Evolutionary conservation across 2,113 vertebrate genomes (phyloP).

Genomic region (Eublepharis macularius): DNA sequence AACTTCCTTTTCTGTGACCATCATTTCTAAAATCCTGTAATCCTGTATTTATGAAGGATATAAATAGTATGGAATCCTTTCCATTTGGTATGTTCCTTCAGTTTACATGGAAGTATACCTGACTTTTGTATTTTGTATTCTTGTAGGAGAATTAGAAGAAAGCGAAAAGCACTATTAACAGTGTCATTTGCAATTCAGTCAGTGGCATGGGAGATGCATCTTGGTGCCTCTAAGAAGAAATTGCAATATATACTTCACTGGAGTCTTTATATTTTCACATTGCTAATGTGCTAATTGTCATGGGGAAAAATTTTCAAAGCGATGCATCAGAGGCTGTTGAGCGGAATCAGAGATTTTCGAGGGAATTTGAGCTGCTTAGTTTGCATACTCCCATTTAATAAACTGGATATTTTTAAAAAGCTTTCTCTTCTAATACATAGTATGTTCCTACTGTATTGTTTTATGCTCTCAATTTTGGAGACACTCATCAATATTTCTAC

Average conservation of each 20-base stretch:
- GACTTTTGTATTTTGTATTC: constrained; percentile 7
- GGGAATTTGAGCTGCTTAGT: accelerated
- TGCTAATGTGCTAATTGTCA: constrained; percentile 31
- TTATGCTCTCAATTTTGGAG: constrained; percentile 5
- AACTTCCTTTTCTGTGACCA: constrained; percentile 19
- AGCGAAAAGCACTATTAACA: background rate
- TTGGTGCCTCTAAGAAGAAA: constrained; percentile 24
- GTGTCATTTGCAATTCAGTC: background rate
- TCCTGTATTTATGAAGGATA: background rate
- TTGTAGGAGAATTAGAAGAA: constrained; percentile 26
- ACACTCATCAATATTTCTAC: background rate
- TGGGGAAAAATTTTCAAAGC: no score
- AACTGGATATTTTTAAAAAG: background rate
- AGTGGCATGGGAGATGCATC: background rate
- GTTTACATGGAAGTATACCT: background rate
- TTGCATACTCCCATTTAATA: constrained; percentile 12
- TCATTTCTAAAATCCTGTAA: background rate
- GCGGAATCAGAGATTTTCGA: constrained; percentile 20
- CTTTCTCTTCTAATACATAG: background rate
- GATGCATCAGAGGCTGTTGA: constrained; percentile 20
- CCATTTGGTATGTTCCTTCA: background rate
- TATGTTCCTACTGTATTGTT: constrained; percentile 10
- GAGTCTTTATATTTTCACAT: constrained; percentile 21
- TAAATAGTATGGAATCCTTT: constrained; percentile 7
- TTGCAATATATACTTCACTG: background rate